Evolutionary conservation across 2,888 invertebrate species (phyloP), one percentile per base, ranked within the genome.

Genomic region (Eulithis testata): DNA sequence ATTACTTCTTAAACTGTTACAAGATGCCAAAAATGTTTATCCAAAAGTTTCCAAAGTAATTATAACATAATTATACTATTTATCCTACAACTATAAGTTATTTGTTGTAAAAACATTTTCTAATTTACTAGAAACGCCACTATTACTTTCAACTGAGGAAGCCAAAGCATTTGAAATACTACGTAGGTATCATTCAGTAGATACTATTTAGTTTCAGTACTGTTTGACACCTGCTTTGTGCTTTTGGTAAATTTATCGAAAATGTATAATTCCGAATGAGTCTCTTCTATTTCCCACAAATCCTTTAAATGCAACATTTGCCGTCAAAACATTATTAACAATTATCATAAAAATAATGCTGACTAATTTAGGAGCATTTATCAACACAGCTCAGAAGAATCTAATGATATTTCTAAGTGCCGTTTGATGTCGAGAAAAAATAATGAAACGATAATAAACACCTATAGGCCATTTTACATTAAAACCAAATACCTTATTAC

Each of bases 201-300:
- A 3, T 21, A 51, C 55, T 47, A 37, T 65, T 11, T 47, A 49
- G 43, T 50, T 31, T 40, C 27, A n/a, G 0, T 61, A 61, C 61
- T 60, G 61, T 11, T 52, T 47, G 56, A 52, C 51, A 52, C 27
- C 44, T 43, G 2, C 62, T 58, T 37, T 62, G 61, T 62, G 54
- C n/a, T 36, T 14, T 56, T 62, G 74, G 73, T 81, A 82, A 79
- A 84, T 74, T 65, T 70, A 73, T 81, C 77, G 70, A 79, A 85
- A 84, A 82, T 71, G 74, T 78, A 68, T 77, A 84, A 83, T 84
- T 82, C 83, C 83, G 60, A 79, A 73, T 83, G 14, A 58, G 83
- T 88, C 88, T 88, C 80, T 76, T 81, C 76, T 75, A 77, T 77
- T 83, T 73, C 74, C 69, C 76, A 83, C 87, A 89, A 90, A 89